Evolutionary conservation across 30 jellyfish, hydroid and myxozoan genomes (phyloP).

Genomic region (Phacellophora camtschatica): DNA sequence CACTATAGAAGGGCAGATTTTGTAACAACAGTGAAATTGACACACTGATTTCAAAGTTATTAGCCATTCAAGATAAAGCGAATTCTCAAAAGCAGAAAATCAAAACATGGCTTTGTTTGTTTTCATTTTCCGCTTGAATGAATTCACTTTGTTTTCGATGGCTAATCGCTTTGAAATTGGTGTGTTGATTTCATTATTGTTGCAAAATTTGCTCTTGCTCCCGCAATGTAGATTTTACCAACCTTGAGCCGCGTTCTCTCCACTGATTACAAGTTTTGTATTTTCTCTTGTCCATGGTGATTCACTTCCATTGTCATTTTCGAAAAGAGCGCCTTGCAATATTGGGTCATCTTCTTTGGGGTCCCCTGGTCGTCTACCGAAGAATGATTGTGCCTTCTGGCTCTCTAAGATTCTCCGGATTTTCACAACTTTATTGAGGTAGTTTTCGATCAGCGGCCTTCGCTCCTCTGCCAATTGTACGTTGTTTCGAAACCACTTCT

Average conservation of each 20-base stretch:
- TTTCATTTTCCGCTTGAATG: no score
- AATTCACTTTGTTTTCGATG: no score
- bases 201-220: no score
- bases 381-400: conserved; percentile 60
- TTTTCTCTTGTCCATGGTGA: neutral
- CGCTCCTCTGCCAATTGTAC: conserved; percentile 53
- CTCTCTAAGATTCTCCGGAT: conserved; percentile 17
- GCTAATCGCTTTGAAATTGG: no score
- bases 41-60: no score
- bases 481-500: conserved; percentile 58
- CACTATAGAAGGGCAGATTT: no score
- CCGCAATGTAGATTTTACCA: no score
- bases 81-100: no score
- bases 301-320: neutral
- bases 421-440: conserved; percentile 35
- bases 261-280: neutral
- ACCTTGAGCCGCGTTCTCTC: neutral
- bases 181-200: no score
- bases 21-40: no score
- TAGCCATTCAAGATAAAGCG: no score
- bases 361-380: conserved; percentile 66
- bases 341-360: conserved; percentile 51
- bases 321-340: neutral
- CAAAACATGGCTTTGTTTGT: no score
- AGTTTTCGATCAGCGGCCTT: conserved; percentile 33